A percentile compares a stretch with the other conserved stretches of the same genome.
phyloP scores from a whole-genome alignment of 1,140 invertebrate genomes.

The Drosophila pectinifera region DNA sequence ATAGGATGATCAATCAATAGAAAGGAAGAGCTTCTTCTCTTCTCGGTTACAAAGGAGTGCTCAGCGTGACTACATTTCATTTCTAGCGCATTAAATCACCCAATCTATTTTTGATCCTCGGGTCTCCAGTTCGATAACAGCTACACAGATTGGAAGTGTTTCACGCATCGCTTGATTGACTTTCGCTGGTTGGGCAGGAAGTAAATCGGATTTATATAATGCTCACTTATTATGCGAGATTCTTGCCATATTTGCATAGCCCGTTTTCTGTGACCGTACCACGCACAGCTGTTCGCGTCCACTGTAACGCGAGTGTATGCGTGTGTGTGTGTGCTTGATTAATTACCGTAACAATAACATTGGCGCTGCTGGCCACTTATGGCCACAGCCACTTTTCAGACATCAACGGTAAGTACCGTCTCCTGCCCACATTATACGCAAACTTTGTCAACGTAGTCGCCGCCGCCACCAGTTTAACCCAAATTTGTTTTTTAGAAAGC shows the following conservation, averaged over 20 bases:
- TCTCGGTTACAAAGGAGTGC: neutral
- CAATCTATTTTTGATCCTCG: slow-evolving; percentile 37
- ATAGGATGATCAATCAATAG: neutral
- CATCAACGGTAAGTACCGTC: slow-evolving; percentile 41
- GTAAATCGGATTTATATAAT: slow-evolving; percentile 44
- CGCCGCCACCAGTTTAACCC: slow-evolving; percentile 59
- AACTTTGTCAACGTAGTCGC: slow-evolving; percentile 61
- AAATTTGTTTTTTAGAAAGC: slow-evolving; percentile 77
- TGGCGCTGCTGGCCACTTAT: slow-evolving; percentile 55
- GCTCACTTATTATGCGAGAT: slow-evolving; percentile 35
- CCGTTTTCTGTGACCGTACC: slow-evolving; percentile 46
- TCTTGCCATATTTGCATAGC: slow-evolving; percentile 59
- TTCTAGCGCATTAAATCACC: slow-evolving; percentile 3
- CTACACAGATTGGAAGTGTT: slow-evolving; percentile 3
- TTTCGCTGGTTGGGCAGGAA: slow-evolving; percentile 45
- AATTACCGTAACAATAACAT: slow-evolving; percentile 61
- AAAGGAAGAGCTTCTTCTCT: no score
- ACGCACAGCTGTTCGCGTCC: slow-evolving; percentile 59
- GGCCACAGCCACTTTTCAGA: slow-evolving; percentile 50
- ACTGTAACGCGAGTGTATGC: neutral
- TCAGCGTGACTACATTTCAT: slow-evolving; percentile 6
- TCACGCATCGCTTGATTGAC: slow-evolving; percentile 21
- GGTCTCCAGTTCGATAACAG: neutral
- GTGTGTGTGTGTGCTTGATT: slow-evolving; percentile 42
- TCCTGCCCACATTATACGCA: slow-evolving; percentile 43